phyloP scores from a whole-genome alignment of 2,113 vertebrate species.

The Hystrix cristata region DNA sequence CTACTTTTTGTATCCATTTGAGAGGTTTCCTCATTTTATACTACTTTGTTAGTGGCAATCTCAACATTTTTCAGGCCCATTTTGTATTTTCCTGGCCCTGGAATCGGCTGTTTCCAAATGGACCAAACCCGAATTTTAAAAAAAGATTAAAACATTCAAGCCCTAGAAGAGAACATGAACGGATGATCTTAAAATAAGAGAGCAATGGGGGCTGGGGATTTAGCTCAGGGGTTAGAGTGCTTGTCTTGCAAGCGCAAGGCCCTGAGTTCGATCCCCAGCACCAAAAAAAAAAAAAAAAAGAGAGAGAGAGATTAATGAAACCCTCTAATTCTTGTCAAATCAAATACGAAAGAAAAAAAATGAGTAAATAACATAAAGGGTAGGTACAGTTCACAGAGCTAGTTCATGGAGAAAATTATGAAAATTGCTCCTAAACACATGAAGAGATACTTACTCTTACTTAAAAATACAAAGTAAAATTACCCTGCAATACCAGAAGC shows the following conservation, averaged over 20 bases:
- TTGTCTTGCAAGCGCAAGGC: too few relatives aligned
- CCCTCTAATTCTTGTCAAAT: not conserved
- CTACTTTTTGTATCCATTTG: constrained; percentile 18
- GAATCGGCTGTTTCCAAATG: constrained; percentile 42
- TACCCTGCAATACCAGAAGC: not conserved
- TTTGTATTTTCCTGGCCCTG: not conserved
- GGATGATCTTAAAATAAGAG: not conserved
- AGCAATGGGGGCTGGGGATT: not conserved
- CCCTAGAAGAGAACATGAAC: not conserved
- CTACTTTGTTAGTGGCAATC: not conserved
- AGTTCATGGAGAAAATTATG: not conserved
- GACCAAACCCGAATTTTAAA: not conserved
- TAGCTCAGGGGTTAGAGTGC: too few relatives aligned
- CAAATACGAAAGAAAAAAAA: not conserved
- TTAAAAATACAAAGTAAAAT: not conserved
- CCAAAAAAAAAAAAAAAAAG: too few relatives aligned
- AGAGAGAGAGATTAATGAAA: not conserved
- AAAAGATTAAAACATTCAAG: not conserved
- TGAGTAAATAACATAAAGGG: not conserved
- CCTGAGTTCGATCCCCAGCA: too few relatives aligned
- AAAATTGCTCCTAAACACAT: not conserved
- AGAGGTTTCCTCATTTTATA: not conserved
- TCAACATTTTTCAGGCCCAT: not conserved
- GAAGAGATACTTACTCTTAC: not conserved
- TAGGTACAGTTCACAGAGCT: not conserved